Conservation (phyloP, 2,888 invertebrate genomes). For the Drosophila lutescens region DNA sequence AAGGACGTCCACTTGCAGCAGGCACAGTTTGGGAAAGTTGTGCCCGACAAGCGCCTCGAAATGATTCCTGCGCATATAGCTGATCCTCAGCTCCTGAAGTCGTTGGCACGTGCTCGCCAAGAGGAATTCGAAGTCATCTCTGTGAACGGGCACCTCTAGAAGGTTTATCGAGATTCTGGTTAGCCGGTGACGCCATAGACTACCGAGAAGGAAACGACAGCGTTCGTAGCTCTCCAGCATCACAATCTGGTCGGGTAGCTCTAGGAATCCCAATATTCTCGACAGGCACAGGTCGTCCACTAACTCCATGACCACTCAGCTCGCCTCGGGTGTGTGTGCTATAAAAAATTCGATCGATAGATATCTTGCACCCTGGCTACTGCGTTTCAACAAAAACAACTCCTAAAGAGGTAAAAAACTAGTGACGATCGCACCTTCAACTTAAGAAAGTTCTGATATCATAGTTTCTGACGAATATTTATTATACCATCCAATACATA, state of each 20-base stretch:
- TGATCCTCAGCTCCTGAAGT: constrained; percentile 42
- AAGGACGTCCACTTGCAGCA: constrained; percentile 59
- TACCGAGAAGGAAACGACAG: constrained; percentile 48
- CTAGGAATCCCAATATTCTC: constrained; percentile 46
- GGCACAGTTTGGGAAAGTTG: constrained; percentile 56
- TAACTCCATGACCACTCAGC: constrained; percentile 52
- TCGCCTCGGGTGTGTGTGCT: constrained; percentile 13
- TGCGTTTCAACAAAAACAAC: neutral
- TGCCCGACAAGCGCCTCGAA: constrained; percentile 44
- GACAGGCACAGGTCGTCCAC: constrained; percentile 65
- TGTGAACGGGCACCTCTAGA: constrained; percentile 50
- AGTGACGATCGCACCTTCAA: too few species aligned
- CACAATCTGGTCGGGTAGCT: constrained; percentile 59
- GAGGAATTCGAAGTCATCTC: constrained; percentile 46
- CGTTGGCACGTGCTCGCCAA: constrained; percentile 25
- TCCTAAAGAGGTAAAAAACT: too few species aligned
- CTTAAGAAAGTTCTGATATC: too few species aligned
- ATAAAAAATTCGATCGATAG: constrained; percentile 8
- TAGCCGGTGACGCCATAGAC: constrained; percentile 56
- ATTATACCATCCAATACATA: too few species aligned
- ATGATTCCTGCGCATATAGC: constrained; percentile 48
- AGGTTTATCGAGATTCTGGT: constrained; percentile 53
- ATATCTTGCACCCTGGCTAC: constrained; percentile 6
- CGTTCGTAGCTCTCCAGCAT: constrained; percentile 58
- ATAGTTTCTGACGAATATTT: too few species aligned